Evolutionary conservation across 2,113 vertebrate species (phyloP).

Genomic region (Phrynosoma blainvillii): DNA sequence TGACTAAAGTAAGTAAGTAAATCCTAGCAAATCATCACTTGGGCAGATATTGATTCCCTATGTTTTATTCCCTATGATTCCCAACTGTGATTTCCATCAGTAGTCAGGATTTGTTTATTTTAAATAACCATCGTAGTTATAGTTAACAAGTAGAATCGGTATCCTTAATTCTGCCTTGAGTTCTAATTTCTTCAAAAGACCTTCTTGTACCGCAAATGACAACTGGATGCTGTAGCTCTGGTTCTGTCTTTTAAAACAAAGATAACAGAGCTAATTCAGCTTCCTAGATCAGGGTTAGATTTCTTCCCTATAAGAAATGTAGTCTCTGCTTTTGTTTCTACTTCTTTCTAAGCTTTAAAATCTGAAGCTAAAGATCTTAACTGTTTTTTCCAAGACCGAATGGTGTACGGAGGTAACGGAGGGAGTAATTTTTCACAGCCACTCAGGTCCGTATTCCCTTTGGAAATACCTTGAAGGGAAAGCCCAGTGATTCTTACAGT

Average conservation of each 20-base stretch:
- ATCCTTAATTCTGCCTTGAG: background rate
- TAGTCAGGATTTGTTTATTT: too few species aligned
- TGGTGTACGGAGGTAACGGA: too few species aligned
- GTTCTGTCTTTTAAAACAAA: background rate
- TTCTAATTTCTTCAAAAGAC: background rate
- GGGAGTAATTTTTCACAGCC: background rate
- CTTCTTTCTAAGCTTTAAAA: background rate
- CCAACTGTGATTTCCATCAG: too few species aligned
- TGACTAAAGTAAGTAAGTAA: background rate
- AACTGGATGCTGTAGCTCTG: too few species aligned
- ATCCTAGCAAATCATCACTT: slow-evolving; percentile 3
- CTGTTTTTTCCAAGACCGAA: too few species aligned
- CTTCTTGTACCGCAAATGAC: background rate
- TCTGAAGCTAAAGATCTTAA: too few species aligned
- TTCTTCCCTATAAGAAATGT: background rate
- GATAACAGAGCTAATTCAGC: background rate
- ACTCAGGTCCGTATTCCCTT: background rate
- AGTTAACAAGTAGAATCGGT: too few species aligned
- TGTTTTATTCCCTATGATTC: background rate
- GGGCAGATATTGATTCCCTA: background rate
- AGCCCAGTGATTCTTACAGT: background rate
- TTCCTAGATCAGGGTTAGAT: background rate
- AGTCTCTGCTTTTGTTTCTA: background rate
- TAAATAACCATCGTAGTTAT: too few species aligned
- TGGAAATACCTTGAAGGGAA: background rate